These are phyloP conservation scores for Chinchilla lanigera DNA, from an alignment of 2,113 vertebrate genomes.

Conservation along the genomic window DNA sequence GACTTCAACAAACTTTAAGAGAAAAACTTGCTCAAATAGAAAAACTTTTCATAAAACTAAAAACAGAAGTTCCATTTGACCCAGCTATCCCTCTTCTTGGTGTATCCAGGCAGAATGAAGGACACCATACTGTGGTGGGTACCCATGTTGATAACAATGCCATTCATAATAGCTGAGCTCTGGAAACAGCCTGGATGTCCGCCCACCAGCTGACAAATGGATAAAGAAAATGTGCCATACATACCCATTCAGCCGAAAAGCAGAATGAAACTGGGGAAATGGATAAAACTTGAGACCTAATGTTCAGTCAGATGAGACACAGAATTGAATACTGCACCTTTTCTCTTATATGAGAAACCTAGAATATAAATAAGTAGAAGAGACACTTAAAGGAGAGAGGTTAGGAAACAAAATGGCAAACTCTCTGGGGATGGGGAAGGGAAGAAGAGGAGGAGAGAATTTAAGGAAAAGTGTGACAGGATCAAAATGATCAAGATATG, in stretches of 20 bases:
- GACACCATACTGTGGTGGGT: not conserved
- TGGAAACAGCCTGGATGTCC: not conserved
- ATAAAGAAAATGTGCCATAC: not conserved
- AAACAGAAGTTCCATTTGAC: not conserved
- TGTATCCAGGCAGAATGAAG: not conserved
- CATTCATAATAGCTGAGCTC: not conserved
- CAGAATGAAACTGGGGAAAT: not conserved
- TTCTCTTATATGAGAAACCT: not conserved
- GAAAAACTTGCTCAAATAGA: not conserved
- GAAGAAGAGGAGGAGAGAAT: not conserved
- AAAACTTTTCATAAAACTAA: not conserved
- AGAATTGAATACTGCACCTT: not conserved
- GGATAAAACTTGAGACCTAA: not conserved
- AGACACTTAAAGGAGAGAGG: not conserved
- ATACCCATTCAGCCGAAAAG: not conserved
- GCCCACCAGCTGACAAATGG: not conserved
- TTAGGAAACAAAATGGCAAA: not conserved
- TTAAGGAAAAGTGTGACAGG: not conserved
- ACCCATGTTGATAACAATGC: not conserved
- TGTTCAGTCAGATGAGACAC: not conserved
- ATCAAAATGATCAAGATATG: not conserved
- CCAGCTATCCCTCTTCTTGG: not conserved
- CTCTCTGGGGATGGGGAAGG: not conserved
- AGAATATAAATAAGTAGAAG: not conserved
- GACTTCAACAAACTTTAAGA: not conserved